Evolutionary conservation across 2,888 invertebrate genomes (phyloP), one percentile per base, ranked within the genome.

Genomic region (Drosophila phalerata): DNA sequence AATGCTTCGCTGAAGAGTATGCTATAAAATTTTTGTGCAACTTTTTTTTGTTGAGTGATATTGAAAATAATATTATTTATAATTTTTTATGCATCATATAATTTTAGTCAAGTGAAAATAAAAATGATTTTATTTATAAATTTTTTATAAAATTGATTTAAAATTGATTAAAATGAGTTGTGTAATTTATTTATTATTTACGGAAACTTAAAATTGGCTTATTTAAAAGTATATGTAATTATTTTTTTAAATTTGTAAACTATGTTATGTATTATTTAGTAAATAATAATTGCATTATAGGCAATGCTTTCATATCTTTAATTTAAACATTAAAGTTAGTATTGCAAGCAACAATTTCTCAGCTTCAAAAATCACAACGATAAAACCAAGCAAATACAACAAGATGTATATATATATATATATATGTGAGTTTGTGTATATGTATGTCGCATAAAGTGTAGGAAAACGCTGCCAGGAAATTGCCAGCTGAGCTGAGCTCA

Each of bases 401-500:
- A 47, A 56, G 10, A 64, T 11, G 22, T 22, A 2, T 22, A 22
- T 2, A 22, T 22, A 4, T 22, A 22, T 22, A 48, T 49, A 49
- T 13, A 32, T 43, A n/a, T 49, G 5, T 25, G 32, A 30, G 43
- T 32, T 3, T 22, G 15, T 17, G 34, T 25, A 45, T 45, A 49
- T 65, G 49, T 77, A 17, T 67, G 60, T 72, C 32, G 69, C 77
- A 71, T 82, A 85, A 83, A 82, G 77, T 75, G 82, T 69, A 69
- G 71, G 65, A 74, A 82, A 85, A 74, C 69, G 79, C 69, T 78
- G 61, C 48, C 58, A 58, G 73, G 66, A 73, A 72, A 81, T 81
- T 79, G 82, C 81, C 79, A 70, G 58, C 83, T 65, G 83, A 79
- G 70, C 69, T 58, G 22, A 60, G 66, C 66, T 45, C 74, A 51